Evolutionary conservation across 1,140 invertebrate species (phyloP).

Genomic region (Dreissena rostriformis): DNA sequence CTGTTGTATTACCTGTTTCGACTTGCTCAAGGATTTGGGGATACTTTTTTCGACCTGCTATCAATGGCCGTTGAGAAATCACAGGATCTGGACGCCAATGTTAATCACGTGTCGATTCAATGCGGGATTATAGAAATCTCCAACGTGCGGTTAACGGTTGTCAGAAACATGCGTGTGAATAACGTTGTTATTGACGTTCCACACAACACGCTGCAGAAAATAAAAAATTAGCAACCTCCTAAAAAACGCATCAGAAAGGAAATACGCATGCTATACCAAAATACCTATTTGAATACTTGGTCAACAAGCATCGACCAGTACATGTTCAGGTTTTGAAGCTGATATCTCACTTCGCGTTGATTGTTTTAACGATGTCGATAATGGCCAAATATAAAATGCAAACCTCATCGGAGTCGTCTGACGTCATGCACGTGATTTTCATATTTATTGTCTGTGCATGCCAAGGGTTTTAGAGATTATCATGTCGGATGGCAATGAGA

Average conservation of each 20-base stretch:
- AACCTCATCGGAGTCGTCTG: constrained; percentile 16
- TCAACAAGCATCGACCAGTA: constrained; percentile 29
- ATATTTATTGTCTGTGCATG: constrained; percentile 33
- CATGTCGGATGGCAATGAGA: not conserved
- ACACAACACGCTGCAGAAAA: not conserved
- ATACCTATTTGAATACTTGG: constrained; percentile 23
- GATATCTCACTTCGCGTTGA: constrained; percentile 13
- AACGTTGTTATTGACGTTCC: not conserved
- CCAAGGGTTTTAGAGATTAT: constrained; percentile 22
- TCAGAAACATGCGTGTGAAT: constrained; percentile 19
- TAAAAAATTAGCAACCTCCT: not conserved
- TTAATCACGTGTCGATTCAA: not conserved
- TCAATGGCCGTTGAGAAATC: constrained; percentile 24
- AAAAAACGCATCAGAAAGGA: not conserved
- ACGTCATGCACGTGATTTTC: constrained; percentile 56
- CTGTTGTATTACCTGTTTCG: constrained; percentile 41
- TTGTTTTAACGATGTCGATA: constrained; percentile 24
- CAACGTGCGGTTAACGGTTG: not conserved
- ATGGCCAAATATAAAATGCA: not conserved
- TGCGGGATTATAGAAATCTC: constrained; percentile 15
- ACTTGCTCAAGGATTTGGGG: constrained; percentile 21
- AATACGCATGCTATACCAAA: constrained; percentile 11
- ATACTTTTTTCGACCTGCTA: constrained; percentile 34
- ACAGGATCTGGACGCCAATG: not conserved
- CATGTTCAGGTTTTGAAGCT: constrained; percentile 18